A percentile compares a stretch with the other conserved stretches of the same genome.
These are phyloP conservation scores for Ptychobarbus kaznakovi DNA, from an alignment of 2,797 vertebrate genomes.

Conservation along the genomic window DNA sequence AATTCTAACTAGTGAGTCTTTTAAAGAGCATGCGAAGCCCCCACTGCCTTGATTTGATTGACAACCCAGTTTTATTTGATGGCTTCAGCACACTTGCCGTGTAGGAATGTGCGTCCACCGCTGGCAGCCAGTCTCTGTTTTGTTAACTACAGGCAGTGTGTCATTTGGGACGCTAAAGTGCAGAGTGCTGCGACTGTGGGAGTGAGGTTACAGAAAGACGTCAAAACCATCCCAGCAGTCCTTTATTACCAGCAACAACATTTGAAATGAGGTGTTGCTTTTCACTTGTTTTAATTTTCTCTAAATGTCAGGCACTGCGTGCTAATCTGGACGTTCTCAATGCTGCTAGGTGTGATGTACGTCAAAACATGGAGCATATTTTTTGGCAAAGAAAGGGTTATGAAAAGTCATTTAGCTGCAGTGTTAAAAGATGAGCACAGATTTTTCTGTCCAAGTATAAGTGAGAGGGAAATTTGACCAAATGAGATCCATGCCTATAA, in stretches of 20 bases:
- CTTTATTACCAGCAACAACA: slow-evolving; percentile 79
- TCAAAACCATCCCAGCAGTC: slow-evolving; percentile 68
- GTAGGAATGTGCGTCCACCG: slow-evolving; percentile 64
- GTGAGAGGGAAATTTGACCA: slow-evolving; percentile 38
- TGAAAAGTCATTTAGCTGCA: slow-evolving; percentile 55
- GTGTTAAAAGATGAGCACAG: too few relatives aligned
- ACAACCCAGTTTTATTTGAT: slow-evolving; percentile 68
- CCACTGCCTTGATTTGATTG: slow-evolving; percentile 68
- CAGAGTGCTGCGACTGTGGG: slow-evolving; percentile 65
- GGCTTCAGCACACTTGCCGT: slow-evolving; percentile 57
- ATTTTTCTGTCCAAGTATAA: not conserved
- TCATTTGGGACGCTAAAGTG: slow-evolving; percentile 68
- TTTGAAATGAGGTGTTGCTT: slow-evolving; percentile 78
- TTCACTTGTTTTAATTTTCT: slow-evolving; percentile 80
- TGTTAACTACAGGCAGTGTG: slow-evolving; percentile 66
- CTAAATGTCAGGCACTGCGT: slow-evolving; percentile 69
- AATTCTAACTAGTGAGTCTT: slow-evolving; percentile 66
- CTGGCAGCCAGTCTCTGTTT: slow-evolving; percentile 73
- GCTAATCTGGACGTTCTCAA: slow-evolving; percentile 65
- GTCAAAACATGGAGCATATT: slow-evolving; percentile 62
- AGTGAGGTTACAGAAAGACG: slow-evolving; percentile 54
- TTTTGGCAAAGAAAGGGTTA: slow-evolving; percentile 59
- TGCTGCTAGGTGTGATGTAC: slow-evolving; percentile 74
- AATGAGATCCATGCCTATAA: slow-evolving; percentile 43
- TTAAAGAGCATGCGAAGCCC: slow-evolving; percentile 61